These are phyloP conservation scores for Dissostichus mawsoni DNA, from an alignment of 2,113 vertebrate genomes.

Conservation along the genomic window DNA sequence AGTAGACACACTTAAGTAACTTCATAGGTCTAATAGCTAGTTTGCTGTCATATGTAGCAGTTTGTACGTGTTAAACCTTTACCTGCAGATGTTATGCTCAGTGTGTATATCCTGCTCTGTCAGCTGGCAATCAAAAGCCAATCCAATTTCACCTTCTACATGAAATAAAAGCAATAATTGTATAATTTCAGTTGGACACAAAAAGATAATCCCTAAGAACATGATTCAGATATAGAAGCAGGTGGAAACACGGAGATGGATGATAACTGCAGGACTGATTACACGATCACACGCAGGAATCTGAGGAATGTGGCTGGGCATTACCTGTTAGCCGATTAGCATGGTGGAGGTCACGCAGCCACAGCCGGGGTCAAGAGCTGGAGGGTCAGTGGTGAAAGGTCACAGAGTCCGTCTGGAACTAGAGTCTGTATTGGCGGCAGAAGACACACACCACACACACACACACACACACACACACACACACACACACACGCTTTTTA, in stretches of 20 bases:
- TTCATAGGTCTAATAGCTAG: background rate
- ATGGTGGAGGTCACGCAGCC: conserved; percentile 48
- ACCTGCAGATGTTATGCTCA: background rate
- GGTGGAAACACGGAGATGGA: conserved; percentile 42
- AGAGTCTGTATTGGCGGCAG: conserved; percentile 21
- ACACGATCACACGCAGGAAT: conserved; percentile 55
- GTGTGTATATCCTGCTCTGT: too few species aligned
- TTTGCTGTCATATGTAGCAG: background rate
- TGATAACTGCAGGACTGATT: conserved; percentile 38
- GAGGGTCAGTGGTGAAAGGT: conserved; percentile 72
- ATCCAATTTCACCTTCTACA: too few species aligned
- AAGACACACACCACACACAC: conserved; percentile 19
- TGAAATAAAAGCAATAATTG: too few species aligned
- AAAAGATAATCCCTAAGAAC: too few species aligned
- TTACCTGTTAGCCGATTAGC: conserved; percentile 79
- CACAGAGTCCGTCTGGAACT: conserved; percentile 68
- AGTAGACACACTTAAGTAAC: background rate
- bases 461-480: conserved; percentile 12
- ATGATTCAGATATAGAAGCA: conserved; percentile 27
- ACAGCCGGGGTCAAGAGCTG: conserved; percentile 67
- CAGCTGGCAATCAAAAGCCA: too few species aligned
- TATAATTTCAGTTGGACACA: too few species aligned
- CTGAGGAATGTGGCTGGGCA: conserved; percentile 64
- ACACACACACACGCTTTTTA: conserved; percentile 12
- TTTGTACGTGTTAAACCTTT: conserved; percentile 4